Evolutionary conservation across 1,140 invertebrate genomes (phyloP).

Genomic region (Conopomorpha cramerella): DNA sequence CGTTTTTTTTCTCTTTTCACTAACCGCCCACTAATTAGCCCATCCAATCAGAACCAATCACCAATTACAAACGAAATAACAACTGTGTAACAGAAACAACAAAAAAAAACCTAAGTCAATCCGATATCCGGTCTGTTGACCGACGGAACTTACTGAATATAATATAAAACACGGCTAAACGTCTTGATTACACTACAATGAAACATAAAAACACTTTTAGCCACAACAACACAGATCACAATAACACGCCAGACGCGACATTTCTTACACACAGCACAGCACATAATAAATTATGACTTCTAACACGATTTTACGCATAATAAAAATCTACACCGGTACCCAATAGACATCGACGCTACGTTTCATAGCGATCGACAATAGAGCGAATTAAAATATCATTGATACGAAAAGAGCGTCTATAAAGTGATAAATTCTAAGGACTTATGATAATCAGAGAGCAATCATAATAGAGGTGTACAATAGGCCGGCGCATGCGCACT

Average conservation of each 20-base stretch:
- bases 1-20: too few species aligned
- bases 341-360: too few species aligned
- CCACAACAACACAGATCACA: conserved; percentile 8
- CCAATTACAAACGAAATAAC: conserved; percentile 9
- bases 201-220: conserved; percentile 36
- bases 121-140: conserved; percentile 33
- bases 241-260: too few species aligned
- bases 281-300: too few species aligned
- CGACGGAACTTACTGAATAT: conserved; percentile 34
- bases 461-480: conserved; percentile 22
- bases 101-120: conserved; percentile 19
- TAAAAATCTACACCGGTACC: too few species aligned
- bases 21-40: too few species aligned
- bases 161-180: conserved; percentile 30
- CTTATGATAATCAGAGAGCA: conserved; percentile 28
- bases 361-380: too few species aligned
- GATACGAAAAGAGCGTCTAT: too few species aligned
- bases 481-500: conserved; percentile 8
- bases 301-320: too few species aligned
- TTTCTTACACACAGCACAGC: too few species aligned
- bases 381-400: too few species aligned
- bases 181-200: conserved; percentile 42
- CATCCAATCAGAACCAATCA: conserved; percentile 11
- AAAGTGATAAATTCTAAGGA: too few species aligned
- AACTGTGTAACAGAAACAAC: conserved; percentile 14